A percentile compares a stretch with the other conserved stretches of the same genome.
Conservation (phyloP, 2,888 invertebrate species). For the Pachydiplax longipennis region DNA sequence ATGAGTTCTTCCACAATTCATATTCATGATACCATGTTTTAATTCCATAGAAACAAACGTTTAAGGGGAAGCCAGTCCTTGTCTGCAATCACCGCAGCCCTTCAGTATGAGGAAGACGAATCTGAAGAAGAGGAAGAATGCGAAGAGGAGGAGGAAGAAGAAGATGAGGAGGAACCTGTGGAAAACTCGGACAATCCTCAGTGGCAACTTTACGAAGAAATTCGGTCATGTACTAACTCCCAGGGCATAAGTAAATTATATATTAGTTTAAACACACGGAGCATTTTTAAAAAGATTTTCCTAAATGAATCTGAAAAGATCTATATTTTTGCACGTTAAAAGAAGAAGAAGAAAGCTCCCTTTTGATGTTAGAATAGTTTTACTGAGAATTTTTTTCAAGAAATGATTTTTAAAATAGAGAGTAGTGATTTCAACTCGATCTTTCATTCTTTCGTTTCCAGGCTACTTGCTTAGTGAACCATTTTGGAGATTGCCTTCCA, state of each 20-base stretch:
- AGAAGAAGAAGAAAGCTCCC: too few relatives aligned
- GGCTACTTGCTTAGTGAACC: slow-evolving; percentile 90
- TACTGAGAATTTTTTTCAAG: too few relatives aligned
- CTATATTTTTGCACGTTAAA: too few relatives aligned
- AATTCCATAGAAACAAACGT: slow-evolving; percentile 56
- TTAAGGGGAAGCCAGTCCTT: slow-evolving; percentile 63
- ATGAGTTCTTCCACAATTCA: too few relatives aligned
- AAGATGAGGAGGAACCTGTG: slow-evolving; percentile 59
- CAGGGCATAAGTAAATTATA: background rate
- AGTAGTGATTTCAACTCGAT: background rate
- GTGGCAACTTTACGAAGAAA: slow-evolving; percentile 89
- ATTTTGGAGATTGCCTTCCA: slow-evolving; percentile 91
- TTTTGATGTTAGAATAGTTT: too few relatives aligned
- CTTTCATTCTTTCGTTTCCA: slow-evolving; percentile 54
- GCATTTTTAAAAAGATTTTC: too few relatives aligned
- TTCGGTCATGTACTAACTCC: slow-evolving; percentile 62
- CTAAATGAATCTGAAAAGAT: too few relatives aligned
- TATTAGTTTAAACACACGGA: background rate
- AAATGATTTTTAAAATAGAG: too few relatives aligned
- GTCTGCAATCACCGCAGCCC: slow-evolving; percentile 68
- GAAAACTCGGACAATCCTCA: slow-evolving; percentile 74
- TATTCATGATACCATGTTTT: too few relatives aligned
- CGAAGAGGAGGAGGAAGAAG: slow-evolving; percentile 68
- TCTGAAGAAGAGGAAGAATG: slow-evolving; percentile 64
- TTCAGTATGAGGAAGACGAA: slow-evolving; percentile 70